A percentile compares a stretch with the other conserved stretches of the same genome.
Conservation (phyloP, 2,888 invertebrate species). For the Dicyrtomina minuta region DNA sequence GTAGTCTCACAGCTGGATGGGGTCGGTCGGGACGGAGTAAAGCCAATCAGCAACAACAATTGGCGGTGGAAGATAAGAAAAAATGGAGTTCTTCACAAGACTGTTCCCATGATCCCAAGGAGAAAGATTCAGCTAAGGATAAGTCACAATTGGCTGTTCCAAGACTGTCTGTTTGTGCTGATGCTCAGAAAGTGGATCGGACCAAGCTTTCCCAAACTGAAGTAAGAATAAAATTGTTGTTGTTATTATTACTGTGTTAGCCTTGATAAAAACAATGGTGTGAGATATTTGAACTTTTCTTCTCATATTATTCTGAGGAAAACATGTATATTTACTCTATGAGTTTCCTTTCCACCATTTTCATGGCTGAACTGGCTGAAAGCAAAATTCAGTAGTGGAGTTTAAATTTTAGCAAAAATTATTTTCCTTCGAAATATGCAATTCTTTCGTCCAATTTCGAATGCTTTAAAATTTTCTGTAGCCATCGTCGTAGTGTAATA, state of each 20-base stretch:
- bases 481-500: no score
- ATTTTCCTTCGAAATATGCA: no score
- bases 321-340: no score
- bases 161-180: conserved; percentile 85
- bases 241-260: background rate
- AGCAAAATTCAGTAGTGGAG: no score
- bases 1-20: conserved; percentile 88
- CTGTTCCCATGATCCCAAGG: conserved; percentile 64
- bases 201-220: conserved; percentile 90
- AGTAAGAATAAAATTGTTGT: no score
- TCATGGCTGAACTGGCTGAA: no score
- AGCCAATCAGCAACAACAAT: conserved; percentile 59
- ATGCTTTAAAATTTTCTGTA: no score
- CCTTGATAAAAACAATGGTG: background rate
- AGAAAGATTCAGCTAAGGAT: conserved; percentile 61
- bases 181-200: conserved; percentile 89
- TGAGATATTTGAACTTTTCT: no score
- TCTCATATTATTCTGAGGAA: no score
- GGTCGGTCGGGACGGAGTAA: conserved; percentile 72
- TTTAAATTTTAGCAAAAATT: no score
- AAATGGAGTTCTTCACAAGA: conserved; percentile 81
- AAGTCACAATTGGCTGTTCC: conserved; percentile 80
- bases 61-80: conserved; percentile 83
- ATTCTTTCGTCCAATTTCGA: no score
- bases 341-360: no score